Evolutionary conservation across 2,113 vertebrate genomes (phyloP), one percentile per base, ranked within the genome.

Genomic region (Guaruba guarouba): DNA sequence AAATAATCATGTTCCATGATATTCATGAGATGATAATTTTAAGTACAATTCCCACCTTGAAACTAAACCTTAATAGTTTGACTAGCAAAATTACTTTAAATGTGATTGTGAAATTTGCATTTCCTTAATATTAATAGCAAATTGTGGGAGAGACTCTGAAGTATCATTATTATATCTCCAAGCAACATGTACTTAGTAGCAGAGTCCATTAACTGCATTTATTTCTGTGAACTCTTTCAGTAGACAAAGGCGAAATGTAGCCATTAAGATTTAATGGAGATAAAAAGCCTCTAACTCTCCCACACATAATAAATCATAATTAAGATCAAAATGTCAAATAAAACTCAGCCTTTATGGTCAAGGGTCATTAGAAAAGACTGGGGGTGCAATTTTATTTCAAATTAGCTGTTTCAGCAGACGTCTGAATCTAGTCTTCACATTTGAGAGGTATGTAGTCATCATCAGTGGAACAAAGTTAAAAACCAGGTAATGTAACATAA

Each of bases 131-230:
- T 94, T 93, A 96, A 93, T 95, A 95, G 90, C 86, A 89, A 93
- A 96, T 66, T 91, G 88, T 96, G 92, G 83, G 90, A 93, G 93
- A 95, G 86, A 92, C 89, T 97, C 80, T 92, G 82, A 95, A 94
- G 90, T 95, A 86, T 95, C 88, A 69, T 96, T 96, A 93, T 95
- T 84, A 35, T 88, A 92, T 95, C 96, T 96, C 96, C 88, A 86
- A 96, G 95, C 86, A 97, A 95, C 96, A 79, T 88, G 66, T 93
- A 68, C 80, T 95, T 95, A 89, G 93, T 88, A 92, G 93, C 69
- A 73, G 92, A 92, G 86, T 95, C 92, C 48, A 78, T 94, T 94
- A 96, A 81, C 77, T 90, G 73, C 82, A 64, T 94, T 93, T 73
- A 66, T 90, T 94, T 95, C 62, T 77, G 41, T 89, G 95, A 93